phyloP scores from a whole-genome alignment of 2,797 vertebrate species.

The Anguilla anguilla region DNA sequence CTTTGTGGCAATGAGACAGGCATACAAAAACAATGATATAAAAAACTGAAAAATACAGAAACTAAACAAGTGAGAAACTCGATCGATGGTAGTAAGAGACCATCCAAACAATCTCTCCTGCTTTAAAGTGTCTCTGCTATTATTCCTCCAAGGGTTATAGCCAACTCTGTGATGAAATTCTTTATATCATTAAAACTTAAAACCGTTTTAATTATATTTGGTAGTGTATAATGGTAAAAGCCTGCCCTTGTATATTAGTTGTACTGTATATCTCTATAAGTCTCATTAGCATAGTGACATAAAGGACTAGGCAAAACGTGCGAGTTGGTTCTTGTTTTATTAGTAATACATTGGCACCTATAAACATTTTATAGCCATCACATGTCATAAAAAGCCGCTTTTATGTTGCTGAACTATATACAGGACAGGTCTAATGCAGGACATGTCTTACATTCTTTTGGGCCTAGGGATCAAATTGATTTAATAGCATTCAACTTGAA shows the following conservation, averaged over 20 bases:
- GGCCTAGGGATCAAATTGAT: neutral
- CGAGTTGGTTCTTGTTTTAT: neutral
- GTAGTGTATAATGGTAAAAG: neutral
- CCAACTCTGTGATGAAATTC: neutral
- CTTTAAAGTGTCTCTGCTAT: neutral
- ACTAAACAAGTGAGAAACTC: neutral
- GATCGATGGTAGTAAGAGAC: neutral
- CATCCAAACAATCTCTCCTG: neutral
- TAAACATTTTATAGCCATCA: neutral
- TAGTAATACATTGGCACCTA: neutral
- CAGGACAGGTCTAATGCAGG: neutral
- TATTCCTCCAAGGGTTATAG: neutral
- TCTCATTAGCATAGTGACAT: neutral
- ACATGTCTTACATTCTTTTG: neutral
- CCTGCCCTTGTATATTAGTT: neutral
- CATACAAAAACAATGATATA: neutral
- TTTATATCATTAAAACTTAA: neutral
- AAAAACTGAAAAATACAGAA: constrained; percentile 1
- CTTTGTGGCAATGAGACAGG: neutral
- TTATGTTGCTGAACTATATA: neutral
- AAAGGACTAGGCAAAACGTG: neutral
- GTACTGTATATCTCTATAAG: neutral
- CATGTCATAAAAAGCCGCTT: neutral
- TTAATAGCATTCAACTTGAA: neutral
- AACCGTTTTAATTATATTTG: constrained; percentile 1